Base-by-base conservation (phyloP, 2,797 vertebrate genomes). In the Cephalopachus bancanus region DNA sequence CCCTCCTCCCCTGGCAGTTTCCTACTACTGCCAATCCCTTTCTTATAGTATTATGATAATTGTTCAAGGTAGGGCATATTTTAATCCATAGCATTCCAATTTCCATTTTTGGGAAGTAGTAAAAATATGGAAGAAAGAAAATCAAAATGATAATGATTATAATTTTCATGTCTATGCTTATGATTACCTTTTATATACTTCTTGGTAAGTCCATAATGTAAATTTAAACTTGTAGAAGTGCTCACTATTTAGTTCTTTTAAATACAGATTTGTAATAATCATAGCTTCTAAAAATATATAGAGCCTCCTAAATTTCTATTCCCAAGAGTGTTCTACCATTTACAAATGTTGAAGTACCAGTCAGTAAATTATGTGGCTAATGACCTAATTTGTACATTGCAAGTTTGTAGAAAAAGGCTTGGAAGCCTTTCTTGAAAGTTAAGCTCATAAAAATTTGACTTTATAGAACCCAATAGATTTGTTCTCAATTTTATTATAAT, bases 101-200 rank as follows among this genome's bases (percentile, higher is more conserved):
- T 62, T 93, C 51, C 72, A 33, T 44, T 72, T 89, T 79, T 74
- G n/a, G 15, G 89, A 93, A 89, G 14, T 22, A 83, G 51, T 65
- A 86, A 79, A 84, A 83, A 51, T 26, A 6, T 6, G 3, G 4
- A 57, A 37, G 75, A 91, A 69, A 1, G 0, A 71, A 83, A 76
- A 5, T 0, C 62, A 76, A 67, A 80, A 44, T 15, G 72, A 69
- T 49, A 72, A 30, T 11, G 2, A 12, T 79, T 33, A 80, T 74
- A 57, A 57, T 91, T 62, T 75, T 79, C 9, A 64, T 10, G 16
- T 1, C 62, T 65, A 91, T 81, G 62, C 2, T 90, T 90, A 17
- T 30, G 20, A 3, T 91, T 12, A 53, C 10, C 24, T 51, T 72
- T 92, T 80, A 37, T 53, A 51, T 57, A 37, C 10, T 65, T 83